Percentiles rank a stretch among this genome's conserved stretches.
These are phyloP conservation scores for Seriola aureovittata DNA, from an alignment of 2,113 vertebrate genomes.

Conservation along the genomic window DNA sequence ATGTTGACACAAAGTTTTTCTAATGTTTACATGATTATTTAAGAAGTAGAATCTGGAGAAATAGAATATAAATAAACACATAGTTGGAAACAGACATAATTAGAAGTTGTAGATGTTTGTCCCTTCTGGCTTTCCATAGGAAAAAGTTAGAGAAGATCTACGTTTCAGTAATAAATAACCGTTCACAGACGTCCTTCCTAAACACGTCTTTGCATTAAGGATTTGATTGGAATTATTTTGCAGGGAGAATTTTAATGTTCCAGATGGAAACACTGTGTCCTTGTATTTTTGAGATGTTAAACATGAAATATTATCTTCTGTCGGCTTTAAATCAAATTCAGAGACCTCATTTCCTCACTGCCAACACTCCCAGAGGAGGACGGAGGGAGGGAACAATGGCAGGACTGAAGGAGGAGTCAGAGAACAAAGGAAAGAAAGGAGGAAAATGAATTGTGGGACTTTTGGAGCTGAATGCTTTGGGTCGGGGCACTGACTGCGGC, in stretches of 20 bases:
- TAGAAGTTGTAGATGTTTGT: not conserved
- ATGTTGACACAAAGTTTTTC: too few relatives aligned
- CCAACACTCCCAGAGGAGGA: not conserved
- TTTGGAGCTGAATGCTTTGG: slow-evolving; percentile 35
- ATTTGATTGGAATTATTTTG: not conserved
- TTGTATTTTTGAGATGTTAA: not conserved
- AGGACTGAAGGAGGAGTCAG: slow-evolving; percentile 18
- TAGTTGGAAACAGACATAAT: not conserved
- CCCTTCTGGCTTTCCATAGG: not conserved
- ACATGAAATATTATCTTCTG: slow-evolving; percentile 4
- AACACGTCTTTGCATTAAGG: not conserved
- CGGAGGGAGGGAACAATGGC: slow-evolving; percentile 7
- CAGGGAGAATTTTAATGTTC: not conserved
- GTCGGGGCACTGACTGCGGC: slow-evolving; percentile 81
- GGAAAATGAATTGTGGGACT: not conserved
- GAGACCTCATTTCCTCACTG: slow-evolving; percentile 52
- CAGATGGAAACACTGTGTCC: not conserved
- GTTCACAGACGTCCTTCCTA: not conserved
- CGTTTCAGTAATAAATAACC: not conserved
- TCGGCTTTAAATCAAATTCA: slow-evolving; percentile 27
- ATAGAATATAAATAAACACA: too few relatives aligned
- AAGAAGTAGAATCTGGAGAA: too few relatives aligned
- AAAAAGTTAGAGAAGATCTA: not conserved
- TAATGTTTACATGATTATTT: too few relatives aligned
- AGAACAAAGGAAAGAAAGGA: slow-evolving; percentile 10